phyloP scores from a whole-genome alignment of 1,140 invertebrate species.

The Galleria mellonella region DNA sequence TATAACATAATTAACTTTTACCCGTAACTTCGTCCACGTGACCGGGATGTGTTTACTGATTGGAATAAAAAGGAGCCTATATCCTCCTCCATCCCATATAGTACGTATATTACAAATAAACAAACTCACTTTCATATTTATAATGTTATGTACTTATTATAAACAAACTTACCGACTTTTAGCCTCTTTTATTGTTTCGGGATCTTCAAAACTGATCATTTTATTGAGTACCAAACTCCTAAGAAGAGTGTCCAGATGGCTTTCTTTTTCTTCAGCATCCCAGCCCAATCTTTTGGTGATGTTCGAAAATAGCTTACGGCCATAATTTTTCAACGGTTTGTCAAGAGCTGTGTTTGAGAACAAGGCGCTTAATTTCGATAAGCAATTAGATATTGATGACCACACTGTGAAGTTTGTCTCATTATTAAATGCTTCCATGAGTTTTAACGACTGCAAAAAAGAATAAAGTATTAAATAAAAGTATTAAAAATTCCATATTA shows the following conservation, averaged over 20 bases:
- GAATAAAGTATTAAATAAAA: neutral
- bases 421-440: conserved; percentile 85
- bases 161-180: conserved; percentile 68
- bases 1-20: no score
- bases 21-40: no score
- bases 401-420: conserved; percentile 96
- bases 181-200: conserved; percentile 84
- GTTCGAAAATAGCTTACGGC: conserved; percentile 80
- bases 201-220: conserved; percentile 88
- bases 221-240: conserved; percentile 87
- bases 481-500: no score
- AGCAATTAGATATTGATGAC: conserved; percentile 87
- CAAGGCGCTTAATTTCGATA: conserved; percentile 84
- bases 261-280: conserved; percentile 83
- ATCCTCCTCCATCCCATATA: no score
- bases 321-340: conserved; percentile 84
- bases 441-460: conserved; percentile 70
- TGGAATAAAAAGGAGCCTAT: no score
- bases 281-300: conserved; percentile 86
- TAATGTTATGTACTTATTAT: no score
- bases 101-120: no score
- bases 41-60: no score
- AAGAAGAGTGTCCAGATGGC: conserved; percentile 89
- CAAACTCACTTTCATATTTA: no score
- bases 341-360: conserved; percentile 86